phyloP scores from a whole-genome alignment of 2,797 vertebrate species.

The Myiotriccus ornatus region DNA sequence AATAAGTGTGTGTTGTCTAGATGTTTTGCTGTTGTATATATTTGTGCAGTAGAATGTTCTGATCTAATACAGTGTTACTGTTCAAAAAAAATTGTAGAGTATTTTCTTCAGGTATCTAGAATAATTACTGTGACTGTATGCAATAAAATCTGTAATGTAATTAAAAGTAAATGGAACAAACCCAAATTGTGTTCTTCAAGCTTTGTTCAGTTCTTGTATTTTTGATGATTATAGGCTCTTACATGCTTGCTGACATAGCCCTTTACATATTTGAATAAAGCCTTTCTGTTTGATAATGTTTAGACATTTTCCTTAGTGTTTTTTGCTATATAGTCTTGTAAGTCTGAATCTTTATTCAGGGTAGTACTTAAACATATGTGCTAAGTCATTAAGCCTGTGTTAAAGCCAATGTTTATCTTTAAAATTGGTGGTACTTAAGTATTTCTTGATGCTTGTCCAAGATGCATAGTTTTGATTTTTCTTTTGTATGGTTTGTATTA shows the following conservation, averaged over 20 bases:
- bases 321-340: not conserved
- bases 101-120: not conserved
- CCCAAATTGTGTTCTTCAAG: not conserved
- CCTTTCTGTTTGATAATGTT: not conserved
- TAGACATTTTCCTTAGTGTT: not conserved
- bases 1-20: accelerated
- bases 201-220: not conserved
- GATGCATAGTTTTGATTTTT: not conserved
- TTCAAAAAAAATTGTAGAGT: not conserved
- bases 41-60: not conserved
- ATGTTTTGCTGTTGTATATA: not conserved
- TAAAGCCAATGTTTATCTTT: constrained; percentile 13
- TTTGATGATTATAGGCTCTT: not conserved
- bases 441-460: constrained; percentile 16
- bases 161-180: not conserved
- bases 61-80: not conserved
- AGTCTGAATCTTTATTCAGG: not conserved
- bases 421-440: not conserved
- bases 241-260: not conserved
- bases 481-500: not conserved
- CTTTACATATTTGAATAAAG: not conserved
- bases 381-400: not conserved
- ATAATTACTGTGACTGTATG: not conserved
- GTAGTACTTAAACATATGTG: not conserved
- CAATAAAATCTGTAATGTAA: not conserved